Evolutionary conservation across 2,797 vertebrate genomes (phyloP).

Genomic region (Babyrousa celebensis): DNA sequence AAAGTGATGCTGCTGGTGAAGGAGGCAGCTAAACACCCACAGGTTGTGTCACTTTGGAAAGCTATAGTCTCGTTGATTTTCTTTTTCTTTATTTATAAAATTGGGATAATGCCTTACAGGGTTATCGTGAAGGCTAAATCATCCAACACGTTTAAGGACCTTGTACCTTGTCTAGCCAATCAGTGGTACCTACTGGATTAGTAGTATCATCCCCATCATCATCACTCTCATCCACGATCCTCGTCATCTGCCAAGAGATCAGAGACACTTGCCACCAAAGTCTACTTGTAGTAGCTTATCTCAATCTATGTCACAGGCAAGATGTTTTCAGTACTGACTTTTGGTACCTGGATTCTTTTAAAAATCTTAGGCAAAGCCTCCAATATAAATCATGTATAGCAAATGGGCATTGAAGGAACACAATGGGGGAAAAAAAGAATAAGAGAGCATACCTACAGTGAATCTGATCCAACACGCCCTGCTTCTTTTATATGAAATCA

Average conservation of each 20-base stretch:
- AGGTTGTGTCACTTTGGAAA: background rate
- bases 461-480: background rate
- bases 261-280: background rate
- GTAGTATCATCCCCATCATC: too few species aligned
- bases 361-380: conserved; percentile 36
- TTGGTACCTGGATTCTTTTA: conserved; percentile 1
- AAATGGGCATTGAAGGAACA: background rate
- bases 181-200: background rate
- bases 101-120: background rate
- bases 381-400: conserved; percentile 68
- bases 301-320: background rate
- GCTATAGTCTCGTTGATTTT: background rate
- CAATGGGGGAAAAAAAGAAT: conserved; percentile 27
- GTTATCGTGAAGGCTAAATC: background rate
- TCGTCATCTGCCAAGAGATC: background rate
- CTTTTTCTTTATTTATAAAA: background rate
- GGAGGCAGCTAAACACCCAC: background rate
- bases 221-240: background rate
- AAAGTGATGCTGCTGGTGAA: background rate
- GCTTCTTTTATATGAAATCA: conserved; percentile 10
- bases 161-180: background rate
- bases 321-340: background rate
- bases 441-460: background rate
- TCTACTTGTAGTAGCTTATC: background rate
- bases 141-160: background rate